These are phyloP conservation scores for Peromyscus leucopus DNA, from an alignment of 2,113 vertebrate species.

Conservation along the genomic window DNA sequence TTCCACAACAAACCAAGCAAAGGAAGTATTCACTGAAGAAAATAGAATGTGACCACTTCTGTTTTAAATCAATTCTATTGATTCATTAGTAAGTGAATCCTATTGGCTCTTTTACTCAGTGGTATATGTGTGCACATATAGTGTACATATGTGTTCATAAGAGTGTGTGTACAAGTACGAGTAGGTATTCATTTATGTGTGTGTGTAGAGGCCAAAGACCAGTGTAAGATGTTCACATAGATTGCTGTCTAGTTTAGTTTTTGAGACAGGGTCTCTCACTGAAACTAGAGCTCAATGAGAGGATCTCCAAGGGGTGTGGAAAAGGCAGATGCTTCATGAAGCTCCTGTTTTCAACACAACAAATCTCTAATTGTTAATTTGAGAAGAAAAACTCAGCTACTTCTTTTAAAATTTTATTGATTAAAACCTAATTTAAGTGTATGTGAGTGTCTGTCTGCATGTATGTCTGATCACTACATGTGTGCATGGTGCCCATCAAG, in stretches of 20 bases:
- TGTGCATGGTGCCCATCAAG: background rate
- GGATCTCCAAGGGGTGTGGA: background rate
- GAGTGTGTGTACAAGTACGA: background rate
- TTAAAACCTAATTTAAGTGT: background rate
- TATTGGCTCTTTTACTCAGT: background rate
- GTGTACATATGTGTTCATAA: background rate
- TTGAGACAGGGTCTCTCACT: background rate
- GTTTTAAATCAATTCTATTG: too few relatives aligned
- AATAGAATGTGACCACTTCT: background rate
- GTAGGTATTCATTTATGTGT: fast-evolving
- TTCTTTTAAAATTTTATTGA: background rate
- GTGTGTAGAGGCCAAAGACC: background rate
- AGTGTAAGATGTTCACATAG: background rate
- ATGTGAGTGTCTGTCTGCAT: background rate
- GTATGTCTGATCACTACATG: background rate
- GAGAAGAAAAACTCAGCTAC: background rate
- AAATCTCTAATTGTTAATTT: background rate
- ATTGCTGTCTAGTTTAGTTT: too few relatives aligned
- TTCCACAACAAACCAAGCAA: background rate
- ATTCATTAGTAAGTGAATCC: background rate
- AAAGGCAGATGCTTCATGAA: background rate
- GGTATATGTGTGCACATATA: too few relatives aligned
- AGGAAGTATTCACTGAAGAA: background rate
- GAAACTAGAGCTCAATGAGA: background rate
- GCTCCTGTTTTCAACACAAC: background rate